phyloP scores from a whole-genome alignment of 2,888 invertebrate genomes.

The Punctoribates punctum region DNA sequence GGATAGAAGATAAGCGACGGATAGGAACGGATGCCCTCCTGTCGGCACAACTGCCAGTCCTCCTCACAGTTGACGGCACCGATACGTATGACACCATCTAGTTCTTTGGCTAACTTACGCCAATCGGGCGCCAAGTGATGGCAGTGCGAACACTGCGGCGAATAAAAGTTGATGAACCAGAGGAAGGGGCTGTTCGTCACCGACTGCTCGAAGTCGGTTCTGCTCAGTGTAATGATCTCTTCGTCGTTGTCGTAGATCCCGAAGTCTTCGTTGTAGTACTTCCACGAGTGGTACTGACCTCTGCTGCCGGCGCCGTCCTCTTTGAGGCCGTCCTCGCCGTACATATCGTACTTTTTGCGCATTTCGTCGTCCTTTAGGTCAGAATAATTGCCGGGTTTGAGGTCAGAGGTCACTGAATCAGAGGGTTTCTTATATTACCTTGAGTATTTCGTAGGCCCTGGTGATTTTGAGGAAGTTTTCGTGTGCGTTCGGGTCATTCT shows the following conservation, averaged over 20 bases:
- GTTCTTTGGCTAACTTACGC: conserved; percentile 61
- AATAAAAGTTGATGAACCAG: conserved; percentile 69
- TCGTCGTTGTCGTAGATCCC: conserved; percentile 80
- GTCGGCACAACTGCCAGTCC: conserved; percentile 60
- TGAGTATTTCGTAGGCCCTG: conserved; percentile 78
- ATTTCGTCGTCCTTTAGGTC: conserved; percentile 64
- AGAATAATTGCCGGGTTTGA: background rate
- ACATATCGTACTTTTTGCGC: conserved; percentile 71
- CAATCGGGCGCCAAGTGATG: conserved; percentile 66
- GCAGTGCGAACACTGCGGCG: conserved; percentile 72
- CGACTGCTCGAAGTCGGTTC: conserved; percentile 63
- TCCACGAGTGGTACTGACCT: conserved; percentile 71
- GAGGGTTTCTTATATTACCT: conserved; percentile 51
- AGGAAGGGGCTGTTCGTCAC: conserved; percentile 63
- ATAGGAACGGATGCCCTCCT: conserved; percentile 63
- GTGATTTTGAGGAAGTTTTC: conserved; percentile 73
- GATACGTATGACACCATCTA: conserved; percentile 60
- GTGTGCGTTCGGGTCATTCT: conserved; percentile 71
- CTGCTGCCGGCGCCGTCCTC: conserved; percentile 55
- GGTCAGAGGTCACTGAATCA: background rate
- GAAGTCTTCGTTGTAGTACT: conserved; percentile 73
- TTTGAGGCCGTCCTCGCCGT: conserved; percentile 68
- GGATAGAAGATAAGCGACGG: conserved; percentile 68
- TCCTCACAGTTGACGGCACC: conserved; percentile 66
- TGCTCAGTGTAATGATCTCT: conserved; percentile 71